Base-by-base conservation (phyloP, 30 jellyfish, hydroid and myxozoan species). In the Mastigias papua region DNA sequence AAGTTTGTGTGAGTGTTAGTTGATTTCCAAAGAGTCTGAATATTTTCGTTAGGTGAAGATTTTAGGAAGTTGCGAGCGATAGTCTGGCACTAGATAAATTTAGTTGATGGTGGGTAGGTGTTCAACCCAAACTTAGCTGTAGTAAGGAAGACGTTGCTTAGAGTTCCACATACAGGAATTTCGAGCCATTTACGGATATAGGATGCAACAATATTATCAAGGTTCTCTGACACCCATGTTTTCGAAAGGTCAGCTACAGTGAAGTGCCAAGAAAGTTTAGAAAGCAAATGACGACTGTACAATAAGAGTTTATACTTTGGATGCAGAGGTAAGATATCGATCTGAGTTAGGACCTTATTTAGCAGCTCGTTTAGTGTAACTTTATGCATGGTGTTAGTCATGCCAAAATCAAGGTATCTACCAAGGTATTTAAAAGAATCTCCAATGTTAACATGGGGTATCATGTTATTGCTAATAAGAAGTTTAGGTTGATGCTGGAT, bases 381-480 rank as follows among this genome's bases (percentile, higher is more conserved):
- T 31, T 70, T 70, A 30, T 70, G 82, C 66, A 20, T 20, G 9
- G 63, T 2, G 32, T 27, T 70, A 8, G 31, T n/a, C 82, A 70
- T 70, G 16, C 34, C 62, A 33, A 37, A 74, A 35, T 74, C 86
- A 54, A 48, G 42, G 23, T 42, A 27, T 19, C 86, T 33, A 46
- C 86, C 86, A 26, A 74, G 74, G 48, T 74, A 74, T 22, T 27
- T 37, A 46, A 74, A 74, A 34, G 86, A 34, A 8, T 74, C 86
- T 0, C 30, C 50, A 35, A 3, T 65, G 22, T 42, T 20, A 48
- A 74, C 75, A 74, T 4, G 19, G 10, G 74, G 86, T 26, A 74
- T 50, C 22, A 74, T 1, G 16, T 74, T 23, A 31, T 27, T 74
- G 86, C 46, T 74, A 2, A 74, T 48, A 16, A 46, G 13, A 17